Evolutionary conservation across 1,140 invertebrate genomes (phyloP).

Genomic region (Helicoverpa armigera): DNA sequence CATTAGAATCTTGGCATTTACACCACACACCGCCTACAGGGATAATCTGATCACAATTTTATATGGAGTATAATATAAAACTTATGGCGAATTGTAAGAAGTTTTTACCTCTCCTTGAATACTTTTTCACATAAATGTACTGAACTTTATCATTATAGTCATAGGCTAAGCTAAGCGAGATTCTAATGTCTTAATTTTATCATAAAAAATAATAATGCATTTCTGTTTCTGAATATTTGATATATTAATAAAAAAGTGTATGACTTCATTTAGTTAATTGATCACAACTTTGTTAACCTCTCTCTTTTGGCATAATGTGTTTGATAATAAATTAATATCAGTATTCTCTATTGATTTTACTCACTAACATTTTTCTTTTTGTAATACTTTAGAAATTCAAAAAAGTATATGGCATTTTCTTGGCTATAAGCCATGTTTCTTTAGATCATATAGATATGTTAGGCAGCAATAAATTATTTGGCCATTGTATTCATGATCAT

Average conservation of each 20-base stretch:
- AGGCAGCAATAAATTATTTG: no score
- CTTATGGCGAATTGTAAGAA: not conserved
- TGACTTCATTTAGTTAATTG: constrained; percentile 38
- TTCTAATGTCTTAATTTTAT: constrained; percentile 23
- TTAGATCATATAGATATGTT: no score
- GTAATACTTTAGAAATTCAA: not conserved
- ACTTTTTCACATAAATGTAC: not conserved
- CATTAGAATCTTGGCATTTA: constrained; percentile 32
- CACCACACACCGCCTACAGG: not conserved
- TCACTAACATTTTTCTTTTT: not conserved
- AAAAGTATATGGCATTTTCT: no score
- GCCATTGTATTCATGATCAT: no score
- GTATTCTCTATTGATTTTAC: constrained; percentile 18
- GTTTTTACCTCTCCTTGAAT: not conserved
- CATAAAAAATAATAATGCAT: not conserved
- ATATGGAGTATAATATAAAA: not conserved
- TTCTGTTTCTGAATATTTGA: constrained; percentile 25
- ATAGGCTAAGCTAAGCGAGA: not conserved
- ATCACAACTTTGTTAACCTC: constrained; percentile 47
- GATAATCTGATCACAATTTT: constrained; percentile 4
- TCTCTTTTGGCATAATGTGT: constrained; percentile 29
- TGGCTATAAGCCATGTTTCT: no score
- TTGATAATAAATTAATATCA: constrained; percentile 51
- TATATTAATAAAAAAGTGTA: constrained; percentile 29
- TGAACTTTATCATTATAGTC: not conserved